These are phyloP conservation scores for Ylistrum balloti DNA, from an alignment of 1,140 invertebrate genomes.

Conservation along the genomic window DNA sequence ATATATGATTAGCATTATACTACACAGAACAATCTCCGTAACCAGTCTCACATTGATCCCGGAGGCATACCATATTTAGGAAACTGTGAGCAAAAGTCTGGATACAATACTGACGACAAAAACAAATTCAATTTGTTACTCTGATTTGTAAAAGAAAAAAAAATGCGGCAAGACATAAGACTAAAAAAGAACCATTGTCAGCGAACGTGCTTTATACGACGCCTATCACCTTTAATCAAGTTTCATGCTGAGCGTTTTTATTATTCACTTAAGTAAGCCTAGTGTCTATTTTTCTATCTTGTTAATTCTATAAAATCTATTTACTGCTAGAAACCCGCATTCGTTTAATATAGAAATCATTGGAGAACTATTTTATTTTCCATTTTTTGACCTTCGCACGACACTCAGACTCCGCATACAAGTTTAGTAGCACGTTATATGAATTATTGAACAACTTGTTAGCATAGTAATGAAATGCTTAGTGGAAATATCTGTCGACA, in stretches of 20 bases:
- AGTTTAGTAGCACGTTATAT: neutral
- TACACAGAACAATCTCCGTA: too few relatives aligned
- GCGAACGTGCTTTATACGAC: neutral
- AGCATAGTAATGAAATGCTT: constrained; percentile 28
- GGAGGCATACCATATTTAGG: neutral
- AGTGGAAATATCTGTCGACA: constrained; percentile 27
- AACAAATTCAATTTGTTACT: constrained; percentile 23
- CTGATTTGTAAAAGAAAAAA: constrained; percentile 3
- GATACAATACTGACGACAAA: neutral
- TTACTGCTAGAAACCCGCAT: neutral
- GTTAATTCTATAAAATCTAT: neutral
- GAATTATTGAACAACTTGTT: constrained; percentile 20
- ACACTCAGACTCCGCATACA: neutral
- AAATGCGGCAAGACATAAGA: neutral
- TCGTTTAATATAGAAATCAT: constrained; percentile 35
- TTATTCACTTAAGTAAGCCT: neutral
- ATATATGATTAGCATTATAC: too few relatives aligned
- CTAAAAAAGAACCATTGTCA: neutral
- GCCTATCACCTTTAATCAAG: neutral
- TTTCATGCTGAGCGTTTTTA: neutral
- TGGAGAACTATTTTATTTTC: constrained; percentile 34
- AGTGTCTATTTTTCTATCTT: constrained; percentile 28
- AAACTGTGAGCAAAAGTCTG: neutral
- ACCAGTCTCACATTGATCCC: neutral
- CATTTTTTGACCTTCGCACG: constrained; percentile 38